Evolutionary conservation across 2,113 vertebrate genomes (phyloP).

Genomic region (Isurus oxyrinchus): DNA sequence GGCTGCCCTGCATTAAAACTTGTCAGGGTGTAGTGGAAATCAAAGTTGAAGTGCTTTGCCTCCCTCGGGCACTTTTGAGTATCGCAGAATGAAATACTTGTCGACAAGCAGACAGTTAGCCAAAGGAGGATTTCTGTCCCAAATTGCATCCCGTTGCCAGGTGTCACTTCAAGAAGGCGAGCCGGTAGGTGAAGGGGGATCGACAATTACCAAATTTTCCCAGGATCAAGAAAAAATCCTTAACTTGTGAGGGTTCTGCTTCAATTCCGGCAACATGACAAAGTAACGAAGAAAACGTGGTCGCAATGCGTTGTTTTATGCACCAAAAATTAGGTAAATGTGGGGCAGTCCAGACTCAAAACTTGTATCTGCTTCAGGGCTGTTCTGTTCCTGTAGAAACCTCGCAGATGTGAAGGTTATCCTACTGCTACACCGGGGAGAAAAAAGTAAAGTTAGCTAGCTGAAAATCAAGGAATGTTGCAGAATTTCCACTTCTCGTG

Average conservation of each 20-base stretch:
- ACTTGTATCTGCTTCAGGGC: not conserved
- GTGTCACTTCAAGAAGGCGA: not conserved
- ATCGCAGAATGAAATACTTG: accelerated
- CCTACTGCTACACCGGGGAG: not conserved
- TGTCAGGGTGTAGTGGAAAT: constrained; percentile 66
- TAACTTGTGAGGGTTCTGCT: not conserved
- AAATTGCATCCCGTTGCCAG: not conserved
- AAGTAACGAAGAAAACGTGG: not conserved
- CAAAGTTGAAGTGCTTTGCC: constrained; percentile 62
- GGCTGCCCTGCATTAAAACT: constrained; percentile 55
- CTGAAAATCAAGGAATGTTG: too few species aligned
- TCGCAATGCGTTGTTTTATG: too few species aligned
- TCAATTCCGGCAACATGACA: not conserved
- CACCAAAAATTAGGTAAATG: not conserved
- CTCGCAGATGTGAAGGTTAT: not conserved
- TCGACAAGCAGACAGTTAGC: not conserved
- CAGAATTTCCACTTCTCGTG: not conserved
- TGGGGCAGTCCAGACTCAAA: not conserved
- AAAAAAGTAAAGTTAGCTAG: not conserved
- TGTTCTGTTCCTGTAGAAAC: not conserved
- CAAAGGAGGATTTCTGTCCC: accelerated
- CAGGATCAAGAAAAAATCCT: not conserved
- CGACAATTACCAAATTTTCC: not conserved
- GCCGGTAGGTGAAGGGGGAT: too few species aligned
- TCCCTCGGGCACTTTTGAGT: constrained; percentile 58